Evolutionary conservation across 2,113 vertebrate species (phyloP), one percentile per base, ranked within the genome.

Genomic region (Corydoras maculifer): DNA sequence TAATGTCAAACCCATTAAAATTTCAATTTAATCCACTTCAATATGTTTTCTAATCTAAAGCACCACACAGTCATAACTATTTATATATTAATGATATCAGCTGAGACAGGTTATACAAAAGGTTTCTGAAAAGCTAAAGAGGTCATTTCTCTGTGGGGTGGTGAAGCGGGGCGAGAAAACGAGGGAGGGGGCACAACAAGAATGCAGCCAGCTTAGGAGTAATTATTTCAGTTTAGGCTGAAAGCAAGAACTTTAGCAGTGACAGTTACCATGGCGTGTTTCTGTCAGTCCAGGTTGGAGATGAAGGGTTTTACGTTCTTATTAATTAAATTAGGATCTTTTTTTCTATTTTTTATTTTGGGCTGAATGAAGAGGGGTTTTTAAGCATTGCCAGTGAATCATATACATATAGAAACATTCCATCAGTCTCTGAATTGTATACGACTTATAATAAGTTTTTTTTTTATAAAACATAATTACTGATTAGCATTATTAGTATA

Each of bases 251-350:
- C 53, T 50, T 62, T 15, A 25, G 18, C 49, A 63, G 54, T 62
- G 50, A 62, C 31, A 25, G 91, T 80, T 88, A 74, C 84, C 84
- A 91, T 91, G 90, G 11, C 14, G 90, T 91, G 90, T 88, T 79
- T 85, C 85, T 86, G 88, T 89, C 90, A 91, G 29, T 14, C 15
- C 49, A 10, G 58, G 25, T 25, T 25, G 18, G 18, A 25, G 18
- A 25, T 25, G 18, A 25, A 25, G 18, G 18, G 18, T 2, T 25
- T 25, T 25, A 25, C 18, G 18, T 25, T 25, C 18, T 25, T 25
- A 25, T 25, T 25, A 25, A 25, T 25, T 25, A 25, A 25, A 25
- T 25, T 2, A 25, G 18, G 18, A 25, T 25, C 18, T 25, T 25
- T 25, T 25, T 25, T 25, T 25, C 18, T 25, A 25, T 25, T 25